Base-by-base conservation (phyloP, 1,140 invertebrate species). In the Lamellibrachia luymesi region DNA sequence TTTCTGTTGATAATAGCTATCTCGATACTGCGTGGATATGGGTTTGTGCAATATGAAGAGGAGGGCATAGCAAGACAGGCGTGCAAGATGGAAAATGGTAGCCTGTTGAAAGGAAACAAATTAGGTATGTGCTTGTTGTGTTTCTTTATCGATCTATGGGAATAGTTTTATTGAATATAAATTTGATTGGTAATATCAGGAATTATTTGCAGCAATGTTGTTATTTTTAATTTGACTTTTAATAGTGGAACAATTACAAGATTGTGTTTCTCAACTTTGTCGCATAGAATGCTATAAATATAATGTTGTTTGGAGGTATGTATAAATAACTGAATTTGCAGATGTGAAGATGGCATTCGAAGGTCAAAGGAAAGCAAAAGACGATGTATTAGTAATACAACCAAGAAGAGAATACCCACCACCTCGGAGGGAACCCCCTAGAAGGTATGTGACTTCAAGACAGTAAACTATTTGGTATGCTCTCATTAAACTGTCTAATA, bases 41-140 rank as follows among this genome's bases (percentile, higher is more conserved):
- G 98, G 89, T 98, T 98, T 96, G 97, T 98, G 7, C 98, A 98
- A 95, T 98, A 97, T 96, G 97, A 97, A 92, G 97, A 97, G 90
- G 98, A 98, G 95, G 96, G 97, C 49, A 97, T 97, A 95, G 98
- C 98, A 6, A 97, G 97, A 92, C 97, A 97, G 94, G 98, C 98
- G 92, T 98, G 98, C 51, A 95, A 97, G 92, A 97, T 97, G 93
- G 97, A 98, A 94, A 97, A 97, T 96, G 97, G 97, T 10, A 97
- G 97, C 92, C 96, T 97, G 90, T 97, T 98, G 93, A 97, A 97
- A 95, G 98, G 98, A 2, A 97, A 97, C 95, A 97, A 96, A 94
- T 95, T 98, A 92, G 97, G 97, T 97, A 93, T 97, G 94, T 94
- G 8, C 49, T 51, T 93, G 7, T 80, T 80, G 64, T 80, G 64